These are phyloP conservation scores for Rousettus leschenaultii DNA, from an alignment of 2,113 vertebrate genomes.

Conservation along the genomic window DNA sequence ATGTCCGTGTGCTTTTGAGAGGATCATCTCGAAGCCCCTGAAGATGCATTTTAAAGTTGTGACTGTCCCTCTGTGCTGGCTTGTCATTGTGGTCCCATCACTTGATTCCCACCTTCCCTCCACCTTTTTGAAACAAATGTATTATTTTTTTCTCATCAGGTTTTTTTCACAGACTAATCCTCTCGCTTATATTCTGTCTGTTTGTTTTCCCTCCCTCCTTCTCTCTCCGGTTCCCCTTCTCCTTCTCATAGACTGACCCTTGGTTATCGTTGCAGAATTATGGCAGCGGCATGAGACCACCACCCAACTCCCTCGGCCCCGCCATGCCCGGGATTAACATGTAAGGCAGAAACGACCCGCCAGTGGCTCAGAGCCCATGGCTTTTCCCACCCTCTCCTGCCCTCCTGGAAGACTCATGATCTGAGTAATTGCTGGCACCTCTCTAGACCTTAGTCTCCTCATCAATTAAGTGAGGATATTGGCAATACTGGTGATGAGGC, in stretches of 20 bases:
- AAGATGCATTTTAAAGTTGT: background rate
- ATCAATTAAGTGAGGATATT: background rate
- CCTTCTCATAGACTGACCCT: constrained; percentile 83
- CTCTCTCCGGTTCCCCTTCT: constrained; percentile 68
- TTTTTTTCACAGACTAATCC: constrained; percentile 73
- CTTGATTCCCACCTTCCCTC: background rate
- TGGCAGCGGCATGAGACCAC: constrained; percentile 98
- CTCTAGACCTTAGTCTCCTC: constrained; percentile 17
- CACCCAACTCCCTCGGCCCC: constrained; percentile 97
- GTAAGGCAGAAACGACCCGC: constrained; percentile 82
- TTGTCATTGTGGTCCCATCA: constrained; percentile 28
- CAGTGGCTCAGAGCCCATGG: background rate
- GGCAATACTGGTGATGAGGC: background rate
- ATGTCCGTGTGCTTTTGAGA: rapidly evolving
- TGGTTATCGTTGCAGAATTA: constrained; percentile 93
- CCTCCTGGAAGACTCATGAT: background rate
- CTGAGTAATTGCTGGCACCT: background rate
- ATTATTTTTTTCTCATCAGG: constrained; percentile 33
- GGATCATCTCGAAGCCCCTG: background rate
- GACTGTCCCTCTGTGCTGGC: constrained; percentile 64
- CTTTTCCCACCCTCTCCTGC: background rate
- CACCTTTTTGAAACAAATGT: background rate
- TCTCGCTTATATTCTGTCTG: constrained; percentile 68
- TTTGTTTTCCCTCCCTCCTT: constrained; percentile 44
- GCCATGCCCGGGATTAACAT: constrained; percentile 99